phyloP scores from a whole-genome alignment of 2,797 vertebrate species.

The Pygocentrus nattereri region DNA sequence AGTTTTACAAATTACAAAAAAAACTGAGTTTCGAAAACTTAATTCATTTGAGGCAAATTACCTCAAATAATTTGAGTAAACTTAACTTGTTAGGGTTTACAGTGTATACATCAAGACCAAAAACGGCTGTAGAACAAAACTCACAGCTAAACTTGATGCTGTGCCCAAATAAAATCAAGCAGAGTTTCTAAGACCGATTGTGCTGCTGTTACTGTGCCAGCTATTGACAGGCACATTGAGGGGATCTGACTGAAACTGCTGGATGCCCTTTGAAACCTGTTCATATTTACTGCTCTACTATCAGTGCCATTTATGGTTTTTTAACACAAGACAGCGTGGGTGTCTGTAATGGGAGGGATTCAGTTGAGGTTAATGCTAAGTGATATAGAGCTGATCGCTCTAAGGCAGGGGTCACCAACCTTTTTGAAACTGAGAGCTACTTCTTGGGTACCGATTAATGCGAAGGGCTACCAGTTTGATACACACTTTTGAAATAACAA shows the following conservation, averaged over 20 bases:
- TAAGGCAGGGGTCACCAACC: no score
- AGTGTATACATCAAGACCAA: background rate
- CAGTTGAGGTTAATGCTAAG: background rate
- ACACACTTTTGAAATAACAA: no score
- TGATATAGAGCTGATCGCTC: background rate
- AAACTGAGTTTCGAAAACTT: no score
- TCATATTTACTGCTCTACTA: conserved; percentile 51
- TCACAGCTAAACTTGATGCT: background rate
- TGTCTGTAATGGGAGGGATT: conserved; percentile 23
- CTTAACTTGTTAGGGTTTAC: background rate
- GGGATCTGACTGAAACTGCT: conserved; percentile 15
- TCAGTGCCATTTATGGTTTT: conserved; percentile 63
- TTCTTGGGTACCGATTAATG: no score
- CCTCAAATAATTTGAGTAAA: background rate
- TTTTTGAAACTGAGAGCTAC: no score
- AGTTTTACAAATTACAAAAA: background rate
- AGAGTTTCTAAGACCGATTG: background rate
- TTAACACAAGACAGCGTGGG: conserved; percentile 20
- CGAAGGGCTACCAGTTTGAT: no score
- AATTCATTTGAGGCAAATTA: no score
- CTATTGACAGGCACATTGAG: background rate
- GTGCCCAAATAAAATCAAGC: background rate
- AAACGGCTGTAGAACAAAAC: no score
- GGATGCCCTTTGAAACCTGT: conserved; percentile 69
- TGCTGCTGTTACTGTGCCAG: background rate